Evolutionary conservation across 2,888 invertebrate species (phyloP), one percentile per base, ranked within the genome.

Genomic region (Pharmacophagus antenor): DNA sequence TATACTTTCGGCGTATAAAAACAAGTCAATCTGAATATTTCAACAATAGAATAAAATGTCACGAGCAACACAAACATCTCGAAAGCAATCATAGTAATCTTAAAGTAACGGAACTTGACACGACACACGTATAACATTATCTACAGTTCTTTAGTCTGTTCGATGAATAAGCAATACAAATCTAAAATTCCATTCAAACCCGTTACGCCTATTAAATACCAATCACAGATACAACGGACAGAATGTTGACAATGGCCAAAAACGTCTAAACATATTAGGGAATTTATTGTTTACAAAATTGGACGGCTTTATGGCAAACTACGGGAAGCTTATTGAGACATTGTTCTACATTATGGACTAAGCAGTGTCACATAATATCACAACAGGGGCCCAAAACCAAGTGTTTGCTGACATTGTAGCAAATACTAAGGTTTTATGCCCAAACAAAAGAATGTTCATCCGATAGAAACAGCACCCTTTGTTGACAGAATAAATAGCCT

Each of bases 261-360:
- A 80, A 81, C 81, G 88, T 88, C 88, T 88, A 88, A 90, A 90
- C 90, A 90, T 85, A 90, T 90, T 90, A 89, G 77, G 79, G 73
- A 65, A 66, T 63, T 67, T 65, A 79, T 89, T 89, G 88, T 89
- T 77, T 78, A 73, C 77, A 66, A 85, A 87, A 88, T 90, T 85
- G 84, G 81, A 72, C 74, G 70, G 69, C 73, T 77, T 88, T 88
- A 77, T 86, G 41, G 10, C 55, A 65, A 73, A 66, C 89, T 71
- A 81, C 87, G 83, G 89, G 88, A 79, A 73, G 84, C 82, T 70
- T 71, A 72, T 77, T 71, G 71, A 66, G 64, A 65, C 67, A 77
- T 82, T 81, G 80, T 81, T 56, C 62, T 55, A 65, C 61, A 70
- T 74, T 79, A 69, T 71, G 68, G 71, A 74, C 74, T 70, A 71